Conservation (phyloP, 2,888 invertebrate genomes). For the Pyrrhosoma nymphula region DNA sequence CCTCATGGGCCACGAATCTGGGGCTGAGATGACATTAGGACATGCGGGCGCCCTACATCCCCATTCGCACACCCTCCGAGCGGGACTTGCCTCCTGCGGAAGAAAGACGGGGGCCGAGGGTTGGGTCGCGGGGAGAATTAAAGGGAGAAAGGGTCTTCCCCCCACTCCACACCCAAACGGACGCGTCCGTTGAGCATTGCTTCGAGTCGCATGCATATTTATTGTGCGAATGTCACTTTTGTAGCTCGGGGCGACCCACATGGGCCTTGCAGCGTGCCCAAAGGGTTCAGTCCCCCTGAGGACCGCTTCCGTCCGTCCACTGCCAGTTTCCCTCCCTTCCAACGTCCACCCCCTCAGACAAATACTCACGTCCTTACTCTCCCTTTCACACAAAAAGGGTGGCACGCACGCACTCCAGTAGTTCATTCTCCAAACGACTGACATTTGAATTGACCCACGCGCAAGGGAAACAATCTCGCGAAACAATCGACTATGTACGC, state of each 20-base stretch:
- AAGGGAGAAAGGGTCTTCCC: not conserved
- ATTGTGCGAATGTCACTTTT: not conserved
- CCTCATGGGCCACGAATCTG: not conserved
- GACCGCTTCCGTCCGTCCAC: not conserved
- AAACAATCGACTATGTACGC: too few relatives aligned
- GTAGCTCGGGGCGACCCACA: not conserved
- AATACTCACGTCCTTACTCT: too few relatives aligned
- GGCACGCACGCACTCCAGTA: not conserved
- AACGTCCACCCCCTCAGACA: not conserved
- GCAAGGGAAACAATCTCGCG: too few relatives aligned
- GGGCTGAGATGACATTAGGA: not conserved
- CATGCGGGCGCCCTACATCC: not conserved
- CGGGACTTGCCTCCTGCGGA: not conserved
- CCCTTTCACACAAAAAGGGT: too few relatives aligned
- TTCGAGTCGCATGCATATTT: slow-evolving; percentile 1
- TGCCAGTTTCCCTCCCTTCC: not conserved
- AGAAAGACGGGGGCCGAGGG: too few relatives aligned
- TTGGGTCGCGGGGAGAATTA: too few relatives aligned
- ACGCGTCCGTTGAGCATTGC: not conserved
- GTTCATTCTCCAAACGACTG: not conserved
- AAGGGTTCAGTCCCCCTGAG: not conserved
- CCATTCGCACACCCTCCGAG: not conserved
- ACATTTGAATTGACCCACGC: not conserved
- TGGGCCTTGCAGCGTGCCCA: not conserved
- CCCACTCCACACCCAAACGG: not conserved